Evolutionary conservation across 2,113 vertebrate species (phyloP).

Genomic region (Aldabrachelys gigantea): DNA sequence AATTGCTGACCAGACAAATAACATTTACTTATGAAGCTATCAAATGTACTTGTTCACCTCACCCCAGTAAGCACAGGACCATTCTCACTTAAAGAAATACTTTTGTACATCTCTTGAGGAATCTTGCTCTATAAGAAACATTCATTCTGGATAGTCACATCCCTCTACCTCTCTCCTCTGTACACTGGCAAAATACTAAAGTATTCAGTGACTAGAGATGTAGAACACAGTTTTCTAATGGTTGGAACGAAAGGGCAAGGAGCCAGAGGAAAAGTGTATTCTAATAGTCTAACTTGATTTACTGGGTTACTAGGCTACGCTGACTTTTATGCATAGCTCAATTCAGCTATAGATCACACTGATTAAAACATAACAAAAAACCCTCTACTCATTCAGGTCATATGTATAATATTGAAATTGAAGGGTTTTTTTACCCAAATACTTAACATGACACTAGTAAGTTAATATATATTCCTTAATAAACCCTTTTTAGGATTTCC

Average conservation of each 20-base stretch:
- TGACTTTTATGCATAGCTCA: neutral
- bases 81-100: neutral
- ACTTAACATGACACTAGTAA: neutral
- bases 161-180: neutral
- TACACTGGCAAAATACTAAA: neutral
- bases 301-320: neutral
- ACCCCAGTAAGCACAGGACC: neutral
- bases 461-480: slow-evolving; percentile 63
- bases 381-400: accelerated
- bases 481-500: slow-evolving; percentile 85
- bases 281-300: neutral
- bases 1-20: neutral
- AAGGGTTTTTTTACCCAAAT: neutral
- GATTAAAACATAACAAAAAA: neutral
- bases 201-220: neutral
- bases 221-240: neutral
- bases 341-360: neutral
- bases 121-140: neutral
- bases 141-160: neutral
- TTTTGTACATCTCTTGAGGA: neutral
- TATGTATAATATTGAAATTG: neutral
- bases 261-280: neutral
- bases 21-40: neutral
- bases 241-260: neutral
- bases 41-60: neutral